Evolutionary conservation across 1,140 invertebrate species (phyloP).

Genomic region (Ostrea denselamellosa): DNA sequence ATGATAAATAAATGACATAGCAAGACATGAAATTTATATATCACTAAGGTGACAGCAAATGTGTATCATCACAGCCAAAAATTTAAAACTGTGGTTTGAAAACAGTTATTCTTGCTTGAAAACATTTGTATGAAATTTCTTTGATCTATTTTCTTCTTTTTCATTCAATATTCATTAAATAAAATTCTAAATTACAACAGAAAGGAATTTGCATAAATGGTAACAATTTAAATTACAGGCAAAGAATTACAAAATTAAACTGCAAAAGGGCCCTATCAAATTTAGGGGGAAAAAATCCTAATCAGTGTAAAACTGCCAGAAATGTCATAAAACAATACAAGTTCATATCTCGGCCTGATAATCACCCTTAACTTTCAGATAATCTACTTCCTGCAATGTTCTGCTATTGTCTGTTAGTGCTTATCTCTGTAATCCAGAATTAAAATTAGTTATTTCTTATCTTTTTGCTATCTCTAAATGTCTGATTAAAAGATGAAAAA

Average conservation of each 20-base stretch:
- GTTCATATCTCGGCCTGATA: background rate
- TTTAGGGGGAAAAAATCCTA: background rate
- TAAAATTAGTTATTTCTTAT: background rate
- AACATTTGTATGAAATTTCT: background rate
- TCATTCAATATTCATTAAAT: background rate
- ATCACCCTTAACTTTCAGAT: conserved; percentile 1
- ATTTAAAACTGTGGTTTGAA: conserved; percentile 2
- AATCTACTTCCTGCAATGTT: conserved; percentile 1
- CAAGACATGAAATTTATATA: background rate
- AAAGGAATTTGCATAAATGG: too few species aligned
- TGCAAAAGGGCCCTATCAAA: too few species aligned
- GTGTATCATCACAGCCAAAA: background rate
- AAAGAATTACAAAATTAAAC: too few species aligned
- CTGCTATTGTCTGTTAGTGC: background rate
- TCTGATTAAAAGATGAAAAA: conserved; percentile 28
- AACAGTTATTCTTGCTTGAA: background rate
- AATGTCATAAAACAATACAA: conserved; percentile 26
- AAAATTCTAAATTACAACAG: background rate
- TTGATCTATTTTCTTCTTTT: background rate
- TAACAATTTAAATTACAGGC: too few species aligned
- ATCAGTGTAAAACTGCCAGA: background rate
- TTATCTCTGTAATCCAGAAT: background rate
- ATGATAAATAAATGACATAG: background rate
- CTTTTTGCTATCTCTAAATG: background rate
- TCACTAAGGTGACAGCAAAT: background rate